Conservation (phyloP, 2,113 vertebrate species). For the Sapayoa aenigma region DNA sequence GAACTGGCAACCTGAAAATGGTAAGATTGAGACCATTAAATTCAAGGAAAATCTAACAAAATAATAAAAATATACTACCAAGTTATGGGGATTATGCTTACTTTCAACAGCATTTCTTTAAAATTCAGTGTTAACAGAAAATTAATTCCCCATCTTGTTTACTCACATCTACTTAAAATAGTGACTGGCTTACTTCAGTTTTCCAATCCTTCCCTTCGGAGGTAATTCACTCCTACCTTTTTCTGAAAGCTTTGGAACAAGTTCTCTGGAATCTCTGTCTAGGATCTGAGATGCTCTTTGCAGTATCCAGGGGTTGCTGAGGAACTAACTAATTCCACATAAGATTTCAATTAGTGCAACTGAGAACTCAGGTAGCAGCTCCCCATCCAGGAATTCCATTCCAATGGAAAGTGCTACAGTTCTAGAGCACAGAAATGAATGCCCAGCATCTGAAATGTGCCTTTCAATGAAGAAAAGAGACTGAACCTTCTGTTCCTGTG, state of each 20-base stretch:
- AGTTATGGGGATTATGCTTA: background rate
- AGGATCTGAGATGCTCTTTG: background rate
- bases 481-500: background rate
- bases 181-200: background rate
- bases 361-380: background rate
- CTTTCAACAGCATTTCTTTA: background rate
- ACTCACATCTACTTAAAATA: background rate
- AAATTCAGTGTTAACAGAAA: background rate
- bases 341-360: background rate
- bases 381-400: background rate
- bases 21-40: background rate
- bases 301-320: background rate
- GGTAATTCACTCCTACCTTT: background rate
- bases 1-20: conserved; percentile 88
- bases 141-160: background rate
- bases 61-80: background rate
- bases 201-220: background rate
- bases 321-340: background rate
- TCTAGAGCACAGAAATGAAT: background rate
- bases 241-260: background rate
- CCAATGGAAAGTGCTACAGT: background rate
- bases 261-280: background rate
- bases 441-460: background rate
- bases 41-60: background rate
- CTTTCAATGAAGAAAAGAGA: background rate